Base-by-base conservation (phyloP, 2,797 vertebrate genomes). In the Cuculus canorus region DNA sequence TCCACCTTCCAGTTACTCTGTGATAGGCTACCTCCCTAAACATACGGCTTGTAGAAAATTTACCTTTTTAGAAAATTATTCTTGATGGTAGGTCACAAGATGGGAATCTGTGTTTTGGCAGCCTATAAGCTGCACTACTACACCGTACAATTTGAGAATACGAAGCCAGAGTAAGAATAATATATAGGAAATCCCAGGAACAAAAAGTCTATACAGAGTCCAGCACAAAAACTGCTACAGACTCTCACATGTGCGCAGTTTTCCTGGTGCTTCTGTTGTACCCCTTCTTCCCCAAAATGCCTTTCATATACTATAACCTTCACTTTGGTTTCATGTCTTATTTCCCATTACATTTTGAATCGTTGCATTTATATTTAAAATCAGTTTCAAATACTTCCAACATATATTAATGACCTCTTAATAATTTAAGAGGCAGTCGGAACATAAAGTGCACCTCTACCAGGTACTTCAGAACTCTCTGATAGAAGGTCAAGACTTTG, bases 341-440 rank as follows among this genome's bases (percentile, higher is more conserved):
- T 45, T 79, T 76, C 73, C 54, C 22, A 84, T 13, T 73, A 39
- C 61, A 63, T 60, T 86, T 82, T 83, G 15, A 82, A 90, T n/a
- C 32, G 66, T 86, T 82, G 72, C 76, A 82, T 95, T 88, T 83
- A 90, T 90, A 94, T 86, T 92, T 91, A 79, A 97, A 92, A 86
- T 61, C 76, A 16, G 60, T 35, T 30, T 93, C 68, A 69, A 80
- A 69, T 48, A 87, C 0, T 21, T 89, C 39, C 39, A 92, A 72
- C 73, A 41, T 28, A 35, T 65, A 90, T 92, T 85, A 91, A 91
- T 79, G 63, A 70, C n/a, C 4, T 76, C 47, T 94, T 80, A 85
- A 95, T 92, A 85, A 91, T 89, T 91, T 18, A 96, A 50, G 21
- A 68, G 41, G 27, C 24, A 63, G 64, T 69, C 24, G 33, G 39